These are phyloP conservation scores for Dione juno DNA, from an alignment of 2,888 invertebrate genomes.

Conservation along the genomic window DNA sequence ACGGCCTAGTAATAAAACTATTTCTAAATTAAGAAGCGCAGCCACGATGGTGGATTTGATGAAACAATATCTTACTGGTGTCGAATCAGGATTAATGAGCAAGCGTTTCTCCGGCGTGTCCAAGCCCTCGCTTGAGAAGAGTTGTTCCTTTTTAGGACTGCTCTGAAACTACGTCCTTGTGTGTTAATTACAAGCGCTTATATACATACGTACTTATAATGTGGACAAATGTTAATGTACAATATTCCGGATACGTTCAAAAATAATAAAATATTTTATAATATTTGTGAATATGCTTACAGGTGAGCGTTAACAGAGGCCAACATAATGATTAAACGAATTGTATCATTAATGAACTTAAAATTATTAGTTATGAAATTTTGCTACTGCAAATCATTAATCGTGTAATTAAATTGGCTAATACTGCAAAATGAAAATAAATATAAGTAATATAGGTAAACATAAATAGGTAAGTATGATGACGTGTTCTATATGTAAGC, in stretches of 20 bases:
- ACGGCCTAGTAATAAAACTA: background rate
- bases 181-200: slow-evolving; percentile 62
- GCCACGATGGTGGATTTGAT: slow-evolving; percentile 37
- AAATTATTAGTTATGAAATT: background rate
- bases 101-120: slow-evolving; percentile 80
- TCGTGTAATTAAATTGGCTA: background rate
- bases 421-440: background rate
- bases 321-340: background rate
- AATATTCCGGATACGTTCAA: slow-evolving; percentile 3
- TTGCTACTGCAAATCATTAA: background rate
- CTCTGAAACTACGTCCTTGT: slow-evolving; percentile 77
- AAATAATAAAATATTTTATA: background rate
- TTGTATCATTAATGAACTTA: background rate
- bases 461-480: background rate
- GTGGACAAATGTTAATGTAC: background rate
- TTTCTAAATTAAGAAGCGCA: slow-evolving; percentile 38
- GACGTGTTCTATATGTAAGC: background rate
- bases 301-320: background rate
- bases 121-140: slow-evolving; percentile 75
- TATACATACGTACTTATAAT: slow-evolving; percentile 32
- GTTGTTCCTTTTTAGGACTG: slow-evolving; percentile 77
- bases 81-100: slow-evolving; percentile 80
- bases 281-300: background rate
- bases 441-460: background rate
- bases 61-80: slow-evolving; percentile 73